Evolutionary conservation across 2,113 vertebrate species (phyloP).

Genomic region (Regulus satrapa): DNA sequence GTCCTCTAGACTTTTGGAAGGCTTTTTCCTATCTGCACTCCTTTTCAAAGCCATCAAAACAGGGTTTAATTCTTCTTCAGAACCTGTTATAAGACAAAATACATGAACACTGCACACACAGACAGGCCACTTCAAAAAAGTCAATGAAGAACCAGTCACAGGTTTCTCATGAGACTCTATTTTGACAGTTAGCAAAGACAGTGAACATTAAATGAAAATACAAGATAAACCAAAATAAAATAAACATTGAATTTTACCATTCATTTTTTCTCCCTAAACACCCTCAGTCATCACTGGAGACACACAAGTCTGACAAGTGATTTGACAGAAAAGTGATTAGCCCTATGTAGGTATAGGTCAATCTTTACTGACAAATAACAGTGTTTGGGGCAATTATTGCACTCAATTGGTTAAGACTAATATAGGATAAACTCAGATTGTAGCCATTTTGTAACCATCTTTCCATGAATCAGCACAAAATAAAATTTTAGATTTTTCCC

Average conservation of each 20-base stretch:
- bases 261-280: neutral
- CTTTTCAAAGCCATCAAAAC: conserved; percentile 77
- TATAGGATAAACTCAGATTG: neutral
- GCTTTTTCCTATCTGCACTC: conserved; percentile 74
- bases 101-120: conserved; percentile 72
- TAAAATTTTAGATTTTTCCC: neutral
- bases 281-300: neutral
- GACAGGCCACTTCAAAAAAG: neutral
- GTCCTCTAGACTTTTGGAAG: conserved; percentile 88
- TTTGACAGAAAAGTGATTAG: neutral
- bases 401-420: neutral
- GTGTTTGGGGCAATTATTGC: neutral
- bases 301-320: neutral
- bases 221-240: neutral
- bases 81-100: conserved; percentile 81
- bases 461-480: neutral
- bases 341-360: neutral
- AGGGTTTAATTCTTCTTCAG: conserved; percentile 74
- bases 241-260: neutral
- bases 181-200: neutral
- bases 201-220: neutral
- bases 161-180: neutral
- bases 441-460: neutral
- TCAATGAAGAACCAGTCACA: neutral
- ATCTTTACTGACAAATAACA: neutral